Conservation (phyloP, 2,797 vertebrate genomes). For the Falco biarmicus region DNA sequence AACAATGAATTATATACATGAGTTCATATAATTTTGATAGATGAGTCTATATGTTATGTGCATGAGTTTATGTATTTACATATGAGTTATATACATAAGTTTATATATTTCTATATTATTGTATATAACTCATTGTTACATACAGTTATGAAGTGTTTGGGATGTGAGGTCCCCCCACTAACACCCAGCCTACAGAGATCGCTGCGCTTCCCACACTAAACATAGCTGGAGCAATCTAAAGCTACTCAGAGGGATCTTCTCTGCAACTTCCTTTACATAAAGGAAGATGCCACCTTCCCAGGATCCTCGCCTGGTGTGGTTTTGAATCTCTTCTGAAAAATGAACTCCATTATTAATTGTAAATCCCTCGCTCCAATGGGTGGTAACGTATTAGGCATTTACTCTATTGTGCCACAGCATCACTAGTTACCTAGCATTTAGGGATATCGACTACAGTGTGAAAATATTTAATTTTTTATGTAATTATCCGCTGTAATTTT, state of each 20-base stretch:
- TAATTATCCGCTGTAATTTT: background rate
- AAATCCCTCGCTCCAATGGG: background rate
- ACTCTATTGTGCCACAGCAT: background rate
- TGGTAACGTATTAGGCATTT: background rate
- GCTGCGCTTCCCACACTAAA: background rate
- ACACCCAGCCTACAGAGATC: background rate
- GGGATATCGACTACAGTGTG: background rate
- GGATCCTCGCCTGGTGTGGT: background rate
- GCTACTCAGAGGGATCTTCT: background rate
- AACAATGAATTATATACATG: background rate
- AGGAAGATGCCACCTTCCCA: background rate
- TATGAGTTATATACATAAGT: background rate
- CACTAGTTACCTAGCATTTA: background rate
- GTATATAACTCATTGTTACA: background rate
- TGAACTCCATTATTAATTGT: background rate
- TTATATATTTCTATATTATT: background rate
- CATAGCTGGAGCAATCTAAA: background rate
- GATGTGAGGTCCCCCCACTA: background rate
- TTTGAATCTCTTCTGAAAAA: background rate
- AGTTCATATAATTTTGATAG: background rate
- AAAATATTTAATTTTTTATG: background rate
- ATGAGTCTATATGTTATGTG: background rate
- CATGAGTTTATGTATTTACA: background rate
- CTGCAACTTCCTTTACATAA: background rate
- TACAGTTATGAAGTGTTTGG: background rate